Conservation (phyloP, 2,888 invertebrate genomes). For the Elegia similella region DNA sequence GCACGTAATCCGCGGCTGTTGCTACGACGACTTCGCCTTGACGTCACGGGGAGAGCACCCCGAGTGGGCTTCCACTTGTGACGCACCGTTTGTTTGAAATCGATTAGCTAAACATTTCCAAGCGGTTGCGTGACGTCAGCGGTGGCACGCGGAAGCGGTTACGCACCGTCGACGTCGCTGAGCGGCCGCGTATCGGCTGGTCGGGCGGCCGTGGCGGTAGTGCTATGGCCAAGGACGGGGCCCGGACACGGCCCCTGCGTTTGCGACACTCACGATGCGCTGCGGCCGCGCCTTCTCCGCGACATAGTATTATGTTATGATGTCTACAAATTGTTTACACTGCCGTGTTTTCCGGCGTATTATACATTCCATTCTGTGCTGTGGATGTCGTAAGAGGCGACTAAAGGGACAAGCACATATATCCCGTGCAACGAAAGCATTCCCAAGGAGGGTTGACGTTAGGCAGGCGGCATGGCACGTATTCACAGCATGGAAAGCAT, state of each 20-base stretch:
- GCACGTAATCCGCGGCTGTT: conserved; percentile 50
- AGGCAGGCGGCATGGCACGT: too few species aligned
- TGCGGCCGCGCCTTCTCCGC: conserved; percentile 11
- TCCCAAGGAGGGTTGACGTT: too few species aligned
- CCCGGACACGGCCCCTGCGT: conserved; percentile 47
- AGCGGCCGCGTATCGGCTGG: conserved; percentile 25
- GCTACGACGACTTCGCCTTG: conserved; percentile 46
- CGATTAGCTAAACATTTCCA: conserved; percentile 39
- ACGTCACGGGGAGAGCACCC: conserved; percentile 57
- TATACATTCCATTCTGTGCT: too few species aligned
- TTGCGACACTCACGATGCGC: conserved; percentile 44
- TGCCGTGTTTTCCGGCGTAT: too few species aligned
- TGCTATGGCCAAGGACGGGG: conserved; percentile 61
- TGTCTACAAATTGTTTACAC: too few species aligned
- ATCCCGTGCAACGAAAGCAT: too few species aligned
- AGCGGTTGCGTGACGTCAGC: conserved; percentile 43
- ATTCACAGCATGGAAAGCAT: too few species aligned
- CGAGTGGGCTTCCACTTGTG: not conserved
- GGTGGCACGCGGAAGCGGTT: conserved; percentile 61
- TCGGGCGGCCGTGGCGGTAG: conserved; percentile 34
- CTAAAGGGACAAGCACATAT: too few species aligned
- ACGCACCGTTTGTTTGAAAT: conserved; percentile 24
- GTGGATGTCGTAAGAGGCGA: too few species aligned
- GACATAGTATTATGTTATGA: not conserved
- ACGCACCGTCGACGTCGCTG: conserved; percentile 51